phyloP scores from a whole-genome alignment of 2,797 vertebrate genomes.

The Alauda arvensis region DNA sequence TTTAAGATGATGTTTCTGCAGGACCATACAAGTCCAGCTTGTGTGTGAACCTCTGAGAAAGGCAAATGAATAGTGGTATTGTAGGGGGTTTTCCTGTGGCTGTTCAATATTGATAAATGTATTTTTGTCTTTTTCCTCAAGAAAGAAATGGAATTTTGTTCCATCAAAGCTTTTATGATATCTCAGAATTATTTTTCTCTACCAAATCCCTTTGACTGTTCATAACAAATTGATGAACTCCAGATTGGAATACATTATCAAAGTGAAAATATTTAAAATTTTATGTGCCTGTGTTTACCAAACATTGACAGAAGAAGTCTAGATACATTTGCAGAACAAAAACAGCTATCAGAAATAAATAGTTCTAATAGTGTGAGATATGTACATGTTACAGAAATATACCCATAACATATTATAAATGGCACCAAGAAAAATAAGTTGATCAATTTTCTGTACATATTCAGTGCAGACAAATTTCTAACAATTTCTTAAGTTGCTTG shows the following conservation, averaged over 20 bases:
- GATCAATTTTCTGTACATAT: background rate
- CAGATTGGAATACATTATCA: background rate
- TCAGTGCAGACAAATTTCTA: background rate
- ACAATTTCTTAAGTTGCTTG: background rate
- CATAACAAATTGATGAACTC: background rate
- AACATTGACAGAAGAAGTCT: background rate
- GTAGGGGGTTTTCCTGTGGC: background rate
- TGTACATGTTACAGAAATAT: background rate
- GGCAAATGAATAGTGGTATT: background rate
- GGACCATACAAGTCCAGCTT: background rate
- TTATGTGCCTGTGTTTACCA: background rate
- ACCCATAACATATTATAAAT: fast-evolving
- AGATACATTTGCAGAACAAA: background rate
- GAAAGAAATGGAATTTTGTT: background rate
- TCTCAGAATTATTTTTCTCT: background rate
- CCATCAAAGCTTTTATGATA: background rate
- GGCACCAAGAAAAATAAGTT: background rate
- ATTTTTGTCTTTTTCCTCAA: background rate
- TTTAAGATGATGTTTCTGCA: background rate
- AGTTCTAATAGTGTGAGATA: background rate
- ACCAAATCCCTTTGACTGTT: background rate
- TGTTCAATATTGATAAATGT: background rate
- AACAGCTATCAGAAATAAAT: background rate
- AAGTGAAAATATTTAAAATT: background rate
- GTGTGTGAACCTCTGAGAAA: background rate